Evolutionary conservation across 2,797 vertebrate genomes (phyloP).

Genomic region (Epinephelus coioides): DNA sequence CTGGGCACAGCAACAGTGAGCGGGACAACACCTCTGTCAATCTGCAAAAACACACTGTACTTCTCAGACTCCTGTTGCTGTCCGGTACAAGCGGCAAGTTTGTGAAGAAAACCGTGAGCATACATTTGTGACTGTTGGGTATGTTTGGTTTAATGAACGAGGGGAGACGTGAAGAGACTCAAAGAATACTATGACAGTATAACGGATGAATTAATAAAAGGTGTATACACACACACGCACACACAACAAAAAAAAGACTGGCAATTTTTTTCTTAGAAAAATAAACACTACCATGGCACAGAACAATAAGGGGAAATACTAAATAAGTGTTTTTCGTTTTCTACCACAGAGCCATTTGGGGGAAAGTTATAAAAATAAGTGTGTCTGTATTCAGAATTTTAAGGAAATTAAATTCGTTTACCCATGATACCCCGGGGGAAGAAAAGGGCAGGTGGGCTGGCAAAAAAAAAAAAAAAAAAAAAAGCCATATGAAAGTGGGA

Average conservation of each 20-base stretch:
- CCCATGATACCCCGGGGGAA: conserved; percentile 53
- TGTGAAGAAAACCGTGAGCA: conserved; percentile 27
- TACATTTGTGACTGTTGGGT: conserved; percentile 35
- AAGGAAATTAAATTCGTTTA: conserved; percentile 67
- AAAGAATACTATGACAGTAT: conserved; percentile 63
- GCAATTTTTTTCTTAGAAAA: conserved; percentile 70
- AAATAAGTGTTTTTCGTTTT: conserved; percentile 68
- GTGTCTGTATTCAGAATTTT: conserved; percentile 70
- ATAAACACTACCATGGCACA: conserved; percentile 82
- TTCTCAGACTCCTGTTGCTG: conserved; percentile 38
- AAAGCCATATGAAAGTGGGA: conserved; percentile 4
- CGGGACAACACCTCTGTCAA: conserved; percentile 21
- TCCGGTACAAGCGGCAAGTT: conserved; percentile 46
- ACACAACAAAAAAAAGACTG: conserved; percentile 34
- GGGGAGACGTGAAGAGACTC: conserved; percentile 41
- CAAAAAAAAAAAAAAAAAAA: conserved; percentile 42
- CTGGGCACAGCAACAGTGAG: conserved; percentile 44
- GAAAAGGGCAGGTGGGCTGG: conserved; percentile 51
- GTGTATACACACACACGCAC: conserved; percentile 29
- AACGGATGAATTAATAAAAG: conserved; percentile 66
- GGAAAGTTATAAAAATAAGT: conserved; percentile 75
- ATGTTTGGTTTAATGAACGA: conserved; percentile 51
- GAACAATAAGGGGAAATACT: conserved; percentile 66
- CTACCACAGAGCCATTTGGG: conserved; percentile 62
- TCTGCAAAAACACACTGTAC: conserved; percentile 16